phyloP scores from a whole-genome alignment of 2,888 invertebrate genomes.

The Drosophila barbarae region DNA sequence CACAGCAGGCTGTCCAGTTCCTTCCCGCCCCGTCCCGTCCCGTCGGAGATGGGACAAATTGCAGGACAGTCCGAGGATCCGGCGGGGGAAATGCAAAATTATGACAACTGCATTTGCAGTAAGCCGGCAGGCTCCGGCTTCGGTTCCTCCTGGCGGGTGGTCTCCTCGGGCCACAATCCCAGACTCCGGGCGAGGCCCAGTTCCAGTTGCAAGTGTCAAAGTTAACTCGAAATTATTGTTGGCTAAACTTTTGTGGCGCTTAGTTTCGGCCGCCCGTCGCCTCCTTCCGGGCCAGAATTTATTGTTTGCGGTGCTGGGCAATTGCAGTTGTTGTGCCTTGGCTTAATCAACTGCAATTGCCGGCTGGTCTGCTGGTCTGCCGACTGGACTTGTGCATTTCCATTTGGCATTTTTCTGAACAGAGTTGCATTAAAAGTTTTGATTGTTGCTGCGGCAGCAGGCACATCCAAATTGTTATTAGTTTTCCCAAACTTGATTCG shows the following conservation, averaged over 20 bases:
- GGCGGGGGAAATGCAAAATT: conserved; percentile 68
- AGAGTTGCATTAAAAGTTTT: conserved; percentile 67
- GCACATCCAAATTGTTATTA: conserved; percentile 18
- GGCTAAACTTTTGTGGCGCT: conserved; percentile 75
- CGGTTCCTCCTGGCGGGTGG: conserved; percentile 30
- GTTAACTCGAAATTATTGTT: conserved; percentile 77
- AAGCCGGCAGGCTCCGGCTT: conserved; percentile 40
- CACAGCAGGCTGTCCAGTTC: conserved; percentile 61
- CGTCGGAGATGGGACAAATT: conserved; percentile 59
- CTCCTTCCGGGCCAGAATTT: conserved; percentile 44
- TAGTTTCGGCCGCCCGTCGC: conserved; percentile 37
- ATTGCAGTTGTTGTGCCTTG: conserved; percentile 32
- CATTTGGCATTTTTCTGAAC: conserved; percentile 53
- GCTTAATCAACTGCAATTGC: conserved; percentile 74
- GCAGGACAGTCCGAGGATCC: conserved; percentile 36
- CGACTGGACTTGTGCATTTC: conserved; percentile 58
- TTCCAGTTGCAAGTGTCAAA: conserved; percentile 74
- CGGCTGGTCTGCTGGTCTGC: conserved; percentile 31
- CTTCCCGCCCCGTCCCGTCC: conserved; percentile 11
- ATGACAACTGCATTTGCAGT: conserved; percentile 75
- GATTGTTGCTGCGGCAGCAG: conserved; percentile 56
- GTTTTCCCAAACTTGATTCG: conserved; percentile 10
- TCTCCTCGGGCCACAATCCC: conserved; percentile 15
- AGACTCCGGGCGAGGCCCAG: conserved; percentile 40
- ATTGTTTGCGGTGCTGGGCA: conserved; percentile 58